These are phyloP conservation scores for Actinia equina DNA, from an alignment of 64 coral and sea anemone species.

Conservation along the genomic window DNA sequence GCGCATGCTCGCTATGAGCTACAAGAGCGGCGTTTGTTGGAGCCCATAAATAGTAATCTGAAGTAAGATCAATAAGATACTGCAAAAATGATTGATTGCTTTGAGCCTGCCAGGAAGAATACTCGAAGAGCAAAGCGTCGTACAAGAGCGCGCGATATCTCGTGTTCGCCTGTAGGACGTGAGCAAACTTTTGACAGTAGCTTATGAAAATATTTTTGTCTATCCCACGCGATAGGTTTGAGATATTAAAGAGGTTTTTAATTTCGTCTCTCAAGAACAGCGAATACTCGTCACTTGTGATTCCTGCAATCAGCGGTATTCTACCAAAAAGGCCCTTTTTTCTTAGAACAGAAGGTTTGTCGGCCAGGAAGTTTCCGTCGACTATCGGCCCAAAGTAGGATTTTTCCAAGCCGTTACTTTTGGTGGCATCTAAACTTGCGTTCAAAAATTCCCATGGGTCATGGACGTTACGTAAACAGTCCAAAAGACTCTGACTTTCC, in stretches of 20 bases:
- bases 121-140: conserved; percentile 47
- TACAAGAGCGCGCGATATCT: background rate
- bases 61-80: conserved; percentile 30
- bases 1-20: conserved; percentile 42
- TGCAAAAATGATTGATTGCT: conserved; percentile 1
- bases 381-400: conserved; percentile 41
- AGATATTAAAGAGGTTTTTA: conserved; percentile 4
- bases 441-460: conserved; percentile 6
- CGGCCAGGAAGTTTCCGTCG: conserved; percentile 45
- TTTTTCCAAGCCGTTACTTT: background rate
- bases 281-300: conserved; percentile 56
- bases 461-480: conserved; percentile 10
- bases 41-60: conserved; percentile 56
- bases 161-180: background rate
- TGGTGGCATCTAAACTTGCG: background rate
- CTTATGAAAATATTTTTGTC: conserved; percentile 9
- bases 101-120: conserved; percentile 56
- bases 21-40: conserved; percentile 36
- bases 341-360: conserved; percentile 43
- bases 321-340: conserved; percentile 35
- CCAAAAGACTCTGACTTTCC: background rate
- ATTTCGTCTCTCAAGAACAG: conserved; percentile 27
- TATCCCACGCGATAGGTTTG: conserved; percentile 13
- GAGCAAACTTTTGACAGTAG: conserved; percentile 12
- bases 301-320: conserved; percentile 63